Evolutionary conservation across 2,113 vertebrate species (phyloP).

Genomic region (Triplophysa rosa): DNA sequence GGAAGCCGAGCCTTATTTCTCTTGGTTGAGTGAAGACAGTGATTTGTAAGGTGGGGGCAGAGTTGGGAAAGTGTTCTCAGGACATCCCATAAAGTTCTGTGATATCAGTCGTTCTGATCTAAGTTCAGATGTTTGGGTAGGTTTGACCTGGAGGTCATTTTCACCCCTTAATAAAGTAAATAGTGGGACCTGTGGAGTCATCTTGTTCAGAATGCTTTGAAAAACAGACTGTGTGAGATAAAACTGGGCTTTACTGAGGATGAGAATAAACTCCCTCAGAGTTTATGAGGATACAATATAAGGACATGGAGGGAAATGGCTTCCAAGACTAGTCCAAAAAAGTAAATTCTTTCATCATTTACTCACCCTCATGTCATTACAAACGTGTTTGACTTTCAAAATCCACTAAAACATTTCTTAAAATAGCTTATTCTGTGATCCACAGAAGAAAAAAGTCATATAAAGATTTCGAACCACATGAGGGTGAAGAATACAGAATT

Average conservation of each 20-base stretch:
- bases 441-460: too few relatives aligned
- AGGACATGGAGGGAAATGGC: too few relatives aligned
- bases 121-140: slow-evolving; percentile 39
- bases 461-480: too few relatives aligned
- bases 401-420: too few relatives aligned
- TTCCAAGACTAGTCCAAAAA: too few relatives aligned
- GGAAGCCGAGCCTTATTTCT: slow-evolving; percentile 30
- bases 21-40: slow-evolving; percentile 30
- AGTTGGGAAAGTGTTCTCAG: slow-evolving; percentile 28
- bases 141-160: slow-evolving; percentile 35
- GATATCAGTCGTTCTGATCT: slow-evolving; percentile 54
- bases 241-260: not conserved
- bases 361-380: too few relatives aligned
- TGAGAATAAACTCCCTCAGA: not conserved
- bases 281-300: not conserved
- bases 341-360: too few relatives aligned
- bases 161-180: slow-evolving; percentile 47
- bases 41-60: slow-evolving; percentile 47
- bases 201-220: slow-evolving; percentile 27
- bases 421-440: too few relatives aligned
- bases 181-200: slow-evolving; percentile 17
- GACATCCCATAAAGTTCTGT: slow-evolving; percentile 33
- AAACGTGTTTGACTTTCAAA: too few relatives aligned
- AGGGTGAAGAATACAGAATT: too few relatives aligned
- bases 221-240: slow-evolving; percentile 29